Percentiles rank a stretch among this genome's conserved stretches.
Evolutionary conservation across 2,797 vertebrate species (phyloP).

Genomic region (Chiroxiphia lanceolata): DNA sequence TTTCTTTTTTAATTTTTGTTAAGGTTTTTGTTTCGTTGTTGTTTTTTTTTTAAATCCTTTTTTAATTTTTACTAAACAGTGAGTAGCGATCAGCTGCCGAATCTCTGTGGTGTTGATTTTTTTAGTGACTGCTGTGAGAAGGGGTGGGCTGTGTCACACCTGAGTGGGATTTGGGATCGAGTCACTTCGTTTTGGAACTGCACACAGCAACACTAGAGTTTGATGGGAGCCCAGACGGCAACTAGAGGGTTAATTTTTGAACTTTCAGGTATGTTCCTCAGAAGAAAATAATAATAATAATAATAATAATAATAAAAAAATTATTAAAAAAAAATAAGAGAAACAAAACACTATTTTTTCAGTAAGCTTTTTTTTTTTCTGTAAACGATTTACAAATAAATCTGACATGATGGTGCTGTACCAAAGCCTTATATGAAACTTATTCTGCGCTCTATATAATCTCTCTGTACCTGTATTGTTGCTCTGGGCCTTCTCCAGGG

Average conservation of each 20-base stretch:
- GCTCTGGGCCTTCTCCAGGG: constrained; percentile 65
- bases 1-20: not conserved
- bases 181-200: not conserved
- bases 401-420: constrained; percentile 88
- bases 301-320: not conserved
- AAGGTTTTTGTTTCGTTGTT: not conserved
- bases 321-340: not conserved
- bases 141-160: not conserved
- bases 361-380: constrained; percentile 83
- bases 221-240: constrained; percentile 72
- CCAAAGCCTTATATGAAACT: constrained; percentile 81
- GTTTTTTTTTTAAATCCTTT: not conserved
- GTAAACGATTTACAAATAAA: constrained; percentile 79
- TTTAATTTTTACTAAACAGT: constrained; percentile 31
- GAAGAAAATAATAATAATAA: constrained; percentile 48
- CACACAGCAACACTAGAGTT: constrained; percentile 58
- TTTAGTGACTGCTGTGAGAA: not conserved
- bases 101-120: constrained; percentile 41
- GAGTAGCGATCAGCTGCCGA: constrained; percentile 47
- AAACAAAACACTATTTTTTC: constrained; percentile 80
- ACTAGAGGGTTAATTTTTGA: constrained; percentile 77
- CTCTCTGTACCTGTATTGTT: constrained; percentile 71
- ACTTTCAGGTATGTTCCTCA: constrained; percentile 86
- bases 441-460: constrained; percentile 68
- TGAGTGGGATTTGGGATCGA: not conserved